phyloP scores from a whole-genome alignment of 2,113 vertebrate genomes.

The Rhagologus leucostigma region DNA sequence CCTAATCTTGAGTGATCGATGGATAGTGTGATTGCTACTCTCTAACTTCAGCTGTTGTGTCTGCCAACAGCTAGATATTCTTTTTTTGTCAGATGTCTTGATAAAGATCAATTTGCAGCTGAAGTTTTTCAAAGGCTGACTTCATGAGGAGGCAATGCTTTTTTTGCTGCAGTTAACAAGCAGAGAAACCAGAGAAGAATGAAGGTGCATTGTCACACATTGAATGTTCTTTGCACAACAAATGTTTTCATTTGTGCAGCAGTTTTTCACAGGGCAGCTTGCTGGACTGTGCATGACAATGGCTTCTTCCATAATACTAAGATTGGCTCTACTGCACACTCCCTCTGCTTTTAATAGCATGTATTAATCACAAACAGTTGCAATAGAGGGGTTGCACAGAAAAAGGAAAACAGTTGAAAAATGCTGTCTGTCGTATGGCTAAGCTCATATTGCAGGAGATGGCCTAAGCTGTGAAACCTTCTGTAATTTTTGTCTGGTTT shows the following conservation, averaged over 20 bases:
- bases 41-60: neutral
- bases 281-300: neutral
- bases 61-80: neutral
- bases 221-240: neutral
- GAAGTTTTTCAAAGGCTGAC: neutral
- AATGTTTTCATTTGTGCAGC: neutral
- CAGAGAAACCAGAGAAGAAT: neutral
- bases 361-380: conserved; percentile 28
- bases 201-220: neutral
- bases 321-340: neutral
- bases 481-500: neutral
- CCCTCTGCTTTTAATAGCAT: conserved; percentile 1
- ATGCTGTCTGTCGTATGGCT: neutral
- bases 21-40: neutral
- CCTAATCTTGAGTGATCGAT: neutral
- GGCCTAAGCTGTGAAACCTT: neutral
- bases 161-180: neutral
- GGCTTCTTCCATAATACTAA: neutral
- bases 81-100: neutral
- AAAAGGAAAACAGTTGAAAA: neutral
- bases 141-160: neutral
- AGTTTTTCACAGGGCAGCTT: neutral
- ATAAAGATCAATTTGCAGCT: conserved; percentile 18
- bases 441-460: neutral
- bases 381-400: neutral